These are phyloP conservation scores for Balaeniceps rex DNA, from an alignment of 2,113 vertebrate species.

Conservation along the genomic window DNA sequence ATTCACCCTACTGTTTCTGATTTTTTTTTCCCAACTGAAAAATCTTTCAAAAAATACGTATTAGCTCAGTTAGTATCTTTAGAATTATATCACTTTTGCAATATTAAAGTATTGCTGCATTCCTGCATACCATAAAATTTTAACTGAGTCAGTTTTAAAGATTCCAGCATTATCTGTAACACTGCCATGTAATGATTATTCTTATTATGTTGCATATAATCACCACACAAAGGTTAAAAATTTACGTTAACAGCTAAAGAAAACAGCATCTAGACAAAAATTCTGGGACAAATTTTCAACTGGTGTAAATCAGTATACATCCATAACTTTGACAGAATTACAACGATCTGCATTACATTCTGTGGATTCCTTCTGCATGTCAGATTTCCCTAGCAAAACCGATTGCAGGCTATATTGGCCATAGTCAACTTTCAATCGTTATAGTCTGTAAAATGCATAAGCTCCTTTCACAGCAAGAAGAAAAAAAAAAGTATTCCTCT, in stretches of 20 bases:
- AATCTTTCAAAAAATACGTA: background rate
- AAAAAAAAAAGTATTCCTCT: background rate
- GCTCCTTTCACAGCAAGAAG: background rate
- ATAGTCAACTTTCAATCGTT: background rate
- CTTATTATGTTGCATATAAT: background rate
- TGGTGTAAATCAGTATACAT: background rate
- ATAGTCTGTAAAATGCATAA: background rate
- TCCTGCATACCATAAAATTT: background rate
- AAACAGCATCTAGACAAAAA: background rate
- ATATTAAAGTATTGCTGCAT: background rate
- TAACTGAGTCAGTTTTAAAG: background rate
- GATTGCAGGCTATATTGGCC: background rate
- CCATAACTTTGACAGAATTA: background rate
- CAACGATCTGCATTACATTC: background rate
- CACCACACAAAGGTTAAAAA: background rate
- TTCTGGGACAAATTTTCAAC: background rate
- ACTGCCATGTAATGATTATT: background rate
- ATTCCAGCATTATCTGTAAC: background rate
- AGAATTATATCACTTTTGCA: background rate
- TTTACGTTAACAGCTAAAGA: background rate
- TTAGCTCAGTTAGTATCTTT: background rate
- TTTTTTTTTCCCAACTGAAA: background rate
- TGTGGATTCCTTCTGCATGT: background rate
- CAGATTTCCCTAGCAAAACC: background rate
- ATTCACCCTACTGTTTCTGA: background rate